Conservation (phyloP, 2,888 invertebrate species). For the Eupithecia subfuscata region DNA sequence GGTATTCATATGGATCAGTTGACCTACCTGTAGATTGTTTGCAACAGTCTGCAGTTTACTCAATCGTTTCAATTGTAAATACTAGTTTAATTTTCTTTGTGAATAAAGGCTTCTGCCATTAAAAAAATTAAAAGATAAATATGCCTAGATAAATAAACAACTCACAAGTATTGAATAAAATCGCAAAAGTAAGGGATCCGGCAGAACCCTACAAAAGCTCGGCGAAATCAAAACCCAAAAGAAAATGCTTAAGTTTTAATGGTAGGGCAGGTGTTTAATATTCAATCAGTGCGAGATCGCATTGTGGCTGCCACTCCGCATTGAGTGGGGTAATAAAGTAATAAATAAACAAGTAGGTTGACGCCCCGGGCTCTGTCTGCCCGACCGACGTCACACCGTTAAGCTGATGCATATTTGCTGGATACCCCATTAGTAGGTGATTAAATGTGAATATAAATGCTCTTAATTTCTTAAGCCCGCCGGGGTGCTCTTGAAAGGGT, state of each 20-base stretch:
- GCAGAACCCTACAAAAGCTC: background rate
- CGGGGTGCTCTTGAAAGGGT: slow-evolving; percentile 8
- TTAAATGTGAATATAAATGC: slow-evolving; percentile 25
- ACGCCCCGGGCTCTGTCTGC: slow-evolving; percentile 38
- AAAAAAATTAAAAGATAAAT: no score
- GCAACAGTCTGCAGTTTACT: no score
- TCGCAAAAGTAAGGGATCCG: background rate
- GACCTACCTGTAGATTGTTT: no score
- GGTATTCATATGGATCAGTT: no score
- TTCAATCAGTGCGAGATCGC: slow-evolving; percentile 72
- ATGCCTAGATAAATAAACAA: no score
- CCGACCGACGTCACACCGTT: slow-evolving; percentile 19
- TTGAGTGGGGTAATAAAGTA: slow-evolving; percentile 76
- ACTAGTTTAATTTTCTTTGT: no score
- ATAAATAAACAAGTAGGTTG: slow-evolving; percentile 75
- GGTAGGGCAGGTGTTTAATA: slow-evolving; percentile 67
- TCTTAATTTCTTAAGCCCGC: slow-evolving; percentile 15
- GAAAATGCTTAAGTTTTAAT: slow-evolving; percentile 52
- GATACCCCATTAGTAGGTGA: slow-evolving; percentile 17
- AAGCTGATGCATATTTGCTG: slow-evolving; percentile 25
- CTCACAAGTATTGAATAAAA: background rate
- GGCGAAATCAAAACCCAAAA: slow-evolving; percentile 33
- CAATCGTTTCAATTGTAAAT: no score
- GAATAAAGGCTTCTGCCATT: no score
- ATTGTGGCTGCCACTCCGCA: slow-evolving; percentile 72